These are phyloP conservation scores for Belgica antarctica DNA, from an alignment of 2,888 invertebrate genomes.

Conservation along the genomic window DNA sequence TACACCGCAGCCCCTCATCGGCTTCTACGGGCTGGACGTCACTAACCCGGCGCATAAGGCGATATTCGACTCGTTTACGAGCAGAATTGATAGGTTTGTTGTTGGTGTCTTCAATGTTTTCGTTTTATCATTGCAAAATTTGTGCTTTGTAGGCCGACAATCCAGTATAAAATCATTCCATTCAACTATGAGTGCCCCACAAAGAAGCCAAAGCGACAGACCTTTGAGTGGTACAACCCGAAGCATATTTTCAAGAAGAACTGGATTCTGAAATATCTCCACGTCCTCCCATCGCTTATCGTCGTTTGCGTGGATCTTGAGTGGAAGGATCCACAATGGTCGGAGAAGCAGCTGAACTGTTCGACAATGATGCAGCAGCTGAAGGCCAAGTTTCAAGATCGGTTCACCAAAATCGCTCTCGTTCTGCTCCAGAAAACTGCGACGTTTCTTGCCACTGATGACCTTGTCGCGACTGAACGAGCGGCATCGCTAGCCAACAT, in stretches of 20 bases:
- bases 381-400: constrained; percentile 57
- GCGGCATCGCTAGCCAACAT: constrained; percentile 86
- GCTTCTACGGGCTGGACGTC: constrained; percentile 83
- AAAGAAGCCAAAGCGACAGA: constrained; percentile 79
- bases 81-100: constrained; percentile 65
- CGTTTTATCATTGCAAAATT: not conserved
- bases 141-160: constrained; percentile 61
- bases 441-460: constrained; percentile 75
- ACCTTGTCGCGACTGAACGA: constrained; percentile 82
- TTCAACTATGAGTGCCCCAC: constrained; percentile 84
- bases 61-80: constrained; percentile 90
- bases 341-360: constrained; percentile 92
- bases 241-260: constrained; percentile 90
- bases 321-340: constrained; percentile 94
- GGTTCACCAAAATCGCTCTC: constrained; percentile 72
- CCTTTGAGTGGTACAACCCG: constrained; percentile 94
- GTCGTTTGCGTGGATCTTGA: constrained; percentile 96
- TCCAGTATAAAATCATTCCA: constrained; percentile 78
- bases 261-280: constrained; percentile 93
- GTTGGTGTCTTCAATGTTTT: not conserved
- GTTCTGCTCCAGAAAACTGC: constrained; percentile 86
- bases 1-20: constrained; percentile 82
- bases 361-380: constrained; percentile 82
- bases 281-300: constrained; percentile 85
- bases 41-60: constrained; percentile 85